phyloP scores from a whole-genome alignment of 2,888 invertebrate genomes.

The Eurytoma adleriae region DNA sequence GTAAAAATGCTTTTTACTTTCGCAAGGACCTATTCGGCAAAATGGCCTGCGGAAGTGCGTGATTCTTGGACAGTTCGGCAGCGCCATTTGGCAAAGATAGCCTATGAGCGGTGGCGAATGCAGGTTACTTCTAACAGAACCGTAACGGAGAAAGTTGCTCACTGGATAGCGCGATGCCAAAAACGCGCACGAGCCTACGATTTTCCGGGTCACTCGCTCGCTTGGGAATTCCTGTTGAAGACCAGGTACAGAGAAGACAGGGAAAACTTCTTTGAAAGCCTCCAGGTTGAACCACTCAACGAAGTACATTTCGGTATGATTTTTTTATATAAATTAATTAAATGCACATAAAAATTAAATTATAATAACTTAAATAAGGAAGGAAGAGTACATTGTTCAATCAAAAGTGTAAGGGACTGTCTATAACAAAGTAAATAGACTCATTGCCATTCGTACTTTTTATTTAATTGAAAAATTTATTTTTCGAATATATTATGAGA shows the following conservation, averaged over 20 bases:
- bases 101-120: neutral
- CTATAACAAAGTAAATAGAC: too few species aligned
- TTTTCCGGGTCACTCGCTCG: constrained; percentile 74
- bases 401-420: neutral
- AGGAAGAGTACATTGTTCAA: neutral
- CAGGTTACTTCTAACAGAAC: neutral
- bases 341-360: too few species aligned
- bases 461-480: neutral
- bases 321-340: too few species aligned
- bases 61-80: neutral
- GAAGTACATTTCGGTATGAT: neutral
- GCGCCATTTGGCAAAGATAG: neutral
- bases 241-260: constrained; percentile 77
- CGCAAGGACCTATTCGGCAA: too few species aligned
- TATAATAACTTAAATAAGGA: neutral
- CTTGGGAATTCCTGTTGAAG: constrained; percentile 77
- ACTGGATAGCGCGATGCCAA: constrained; percentile 75
- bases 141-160: constrained; percentile 61
- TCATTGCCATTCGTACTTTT: neutral
- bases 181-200: constrained; percentile 74
- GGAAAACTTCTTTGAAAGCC: constrained; percentile 77
- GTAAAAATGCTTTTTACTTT: too few species aligned
- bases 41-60: too few species aligned
- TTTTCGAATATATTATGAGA: constrained; percentile 17
- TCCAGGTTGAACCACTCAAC: constrained; percentile 68